Evolutionary conservation across 1,140 invertebrate species (phyloP), one percentile per base, ranked within the genome.

Genomic region (Liolophura sinensis): DNA sequence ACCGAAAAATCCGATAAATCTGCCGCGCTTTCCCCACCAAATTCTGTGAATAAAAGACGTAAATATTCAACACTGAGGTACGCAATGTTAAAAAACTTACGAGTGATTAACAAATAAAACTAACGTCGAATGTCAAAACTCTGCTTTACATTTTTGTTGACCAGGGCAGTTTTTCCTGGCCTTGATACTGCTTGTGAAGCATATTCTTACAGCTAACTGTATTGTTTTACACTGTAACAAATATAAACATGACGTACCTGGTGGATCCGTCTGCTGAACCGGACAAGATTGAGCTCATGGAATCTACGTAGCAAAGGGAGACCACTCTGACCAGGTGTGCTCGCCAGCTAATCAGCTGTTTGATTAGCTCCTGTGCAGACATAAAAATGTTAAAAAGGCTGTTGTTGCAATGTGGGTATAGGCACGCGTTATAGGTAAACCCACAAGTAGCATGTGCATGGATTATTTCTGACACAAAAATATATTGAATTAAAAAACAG

Each of bases 221-320:
- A n/a, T n/a, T n/a, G n/a, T n/a, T n/a, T n/a, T n/a, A n/a, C n/a
- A n/a, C n/a, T n/a, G n/a, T n/a, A n/a, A n/a, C n/a, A n/a, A n/a
- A n/a, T n/a, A 57, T 0, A 49, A 14, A 0, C 20, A 52, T 20
- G n/a, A 50, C 67, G 62, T 67, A 84, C 82, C 82, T 80, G 25
- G 82, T 77, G 31, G 81, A 83, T n/a, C 79, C 82, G 68, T 82
- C 82, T 18, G 72, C 71, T 15, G 82, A 82, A n/a, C 73, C 79
- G 27, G 82, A 82, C 18, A 80, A 55, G 31, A 80, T 76, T 20
- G 74, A 62, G 58, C 81, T 80, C 16, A 70, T 57, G 12, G 71
- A 62, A 46, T 78, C 75, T 4, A 81, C 68, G 60, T 76, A 81
- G 9, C 64, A 65, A 46, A 84, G 71, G 58, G 74, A 74, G n/a